Evolutionary conservation across 2,113 vertebrate species (phyloP).

Genomic region (Lampris incognitus): DNA sequence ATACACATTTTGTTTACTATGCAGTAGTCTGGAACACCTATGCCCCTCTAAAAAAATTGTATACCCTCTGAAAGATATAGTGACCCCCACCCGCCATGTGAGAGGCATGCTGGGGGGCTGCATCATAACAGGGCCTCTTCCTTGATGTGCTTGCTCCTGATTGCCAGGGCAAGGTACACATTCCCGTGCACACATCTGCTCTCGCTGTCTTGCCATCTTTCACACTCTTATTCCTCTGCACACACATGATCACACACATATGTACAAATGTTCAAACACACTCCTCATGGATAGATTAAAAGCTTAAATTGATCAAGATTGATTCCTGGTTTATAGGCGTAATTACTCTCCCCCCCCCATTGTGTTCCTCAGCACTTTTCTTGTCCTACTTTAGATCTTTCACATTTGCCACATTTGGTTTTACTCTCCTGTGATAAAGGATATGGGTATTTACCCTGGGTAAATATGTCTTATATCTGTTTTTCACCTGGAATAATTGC

Average conservation of each 20-base stretch:
- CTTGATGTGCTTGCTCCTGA: slow-evolving; percentile 13
- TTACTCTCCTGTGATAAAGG: background rate
- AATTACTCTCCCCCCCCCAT: background rate
- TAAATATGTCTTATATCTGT: background rate
- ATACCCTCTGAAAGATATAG: background rate
- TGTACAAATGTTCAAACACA: background rate
- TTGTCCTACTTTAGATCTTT: background rate
- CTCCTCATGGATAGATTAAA: background rate
- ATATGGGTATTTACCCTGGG: background rate
- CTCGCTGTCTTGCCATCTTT: background rate
- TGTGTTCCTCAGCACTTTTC: background rate
- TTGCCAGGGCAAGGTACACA: background rate
- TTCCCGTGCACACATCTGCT: background rate
- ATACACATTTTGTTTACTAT: no score
- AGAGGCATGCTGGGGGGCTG: background rate
- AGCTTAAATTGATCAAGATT: background rate
- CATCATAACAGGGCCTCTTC: background rate
- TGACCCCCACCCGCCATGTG: background rate
- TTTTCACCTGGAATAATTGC: background rate
- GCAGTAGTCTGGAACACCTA: no score
- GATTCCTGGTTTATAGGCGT: slow-evolving; percentile 3
- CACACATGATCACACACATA: background rate
- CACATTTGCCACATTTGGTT: background rate
- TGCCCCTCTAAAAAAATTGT: background rate
- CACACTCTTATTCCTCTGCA: background rate